A percentile compares a stretch with the other conserved stretches of the same genome.
phyloP scores from a whole-genome alignment of 2,113 vertebrate genomes.

The Gymnobelideus leadbeateri region DNA sequence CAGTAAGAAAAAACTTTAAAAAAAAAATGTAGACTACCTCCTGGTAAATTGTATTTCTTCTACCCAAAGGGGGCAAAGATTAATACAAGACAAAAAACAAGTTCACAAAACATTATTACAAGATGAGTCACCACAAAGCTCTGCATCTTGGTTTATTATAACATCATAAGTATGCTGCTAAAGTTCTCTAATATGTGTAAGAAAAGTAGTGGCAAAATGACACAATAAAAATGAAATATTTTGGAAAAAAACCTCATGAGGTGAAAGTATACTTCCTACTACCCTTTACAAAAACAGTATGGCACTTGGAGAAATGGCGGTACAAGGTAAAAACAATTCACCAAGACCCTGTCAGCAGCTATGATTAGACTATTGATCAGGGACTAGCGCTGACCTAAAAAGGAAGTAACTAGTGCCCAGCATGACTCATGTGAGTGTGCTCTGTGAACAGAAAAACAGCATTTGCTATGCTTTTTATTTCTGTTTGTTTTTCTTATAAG shows the following conservation, averaged over 20 bases:
- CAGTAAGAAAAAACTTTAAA: constrained; percentile 56
- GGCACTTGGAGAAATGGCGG: constrained; percentile 50
- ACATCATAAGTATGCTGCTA: constrained; percentile 67
- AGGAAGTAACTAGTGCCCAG: constrained; percentile 62
- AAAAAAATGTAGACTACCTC: constrained; percentile 40
- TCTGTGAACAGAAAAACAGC: constrained; percentile 40
- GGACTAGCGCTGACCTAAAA: constrained; percentile 68
- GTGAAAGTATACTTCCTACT: constrained; percentile 66
- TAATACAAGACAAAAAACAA: background rate
- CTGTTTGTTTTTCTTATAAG: constrained; percentile 37
- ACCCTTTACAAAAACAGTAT: constrained; percentile 65
- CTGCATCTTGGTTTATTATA: constrained; percentile 64
- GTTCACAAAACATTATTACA: constrained; percentile 49
- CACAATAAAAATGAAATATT: constrained; percentile 59
- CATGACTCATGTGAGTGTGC: constrained; percentile 65
- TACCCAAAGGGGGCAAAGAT: constrained; percentile 31
- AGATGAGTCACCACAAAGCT: constrained; percentile 65
- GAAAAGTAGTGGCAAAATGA: constrained; percentile 51
- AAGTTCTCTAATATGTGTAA: constrained; percentile 35
- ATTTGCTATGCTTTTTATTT: constrained; percentile 48
- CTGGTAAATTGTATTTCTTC: constrained; percentile 50
- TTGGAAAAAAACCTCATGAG: constrained; percentile 60
- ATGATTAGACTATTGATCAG: constrained; percentile 76
- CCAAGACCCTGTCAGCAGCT: constrained; percentile 44
- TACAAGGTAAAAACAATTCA: constrained; percentile 35